Percentiles rank a stretch among this genome's conserved stretches.
phyloP scores from a whole-genome alignment of 1,140 invertebrate species.

The Drosophila lacteicornis region DNA sequence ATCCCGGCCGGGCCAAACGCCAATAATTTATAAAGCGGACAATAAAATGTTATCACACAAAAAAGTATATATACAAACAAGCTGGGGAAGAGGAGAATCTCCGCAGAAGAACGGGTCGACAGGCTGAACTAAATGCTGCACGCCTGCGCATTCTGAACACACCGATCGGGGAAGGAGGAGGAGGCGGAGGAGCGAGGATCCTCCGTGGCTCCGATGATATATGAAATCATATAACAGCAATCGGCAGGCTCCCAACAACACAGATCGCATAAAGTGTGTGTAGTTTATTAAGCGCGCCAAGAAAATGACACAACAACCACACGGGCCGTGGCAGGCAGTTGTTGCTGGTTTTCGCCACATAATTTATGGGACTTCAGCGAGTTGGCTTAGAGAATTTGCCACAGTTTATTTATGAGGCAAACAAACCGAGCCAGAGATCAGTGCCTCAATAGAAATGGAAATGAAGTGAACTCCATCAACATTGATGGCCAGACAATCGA shows the following conservation, averaged over 20 bases:
- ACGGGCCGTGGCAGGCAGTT: slow-evolving; percentile 6
- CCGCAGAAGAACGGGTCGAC: slow-evolving; percentile 39
- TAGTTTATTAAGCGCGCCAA: slow-evolving; percentile 77
- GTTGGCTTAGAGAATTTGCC: slow-evolving; percentile 79
- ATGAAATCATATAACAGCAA: slow-evolving; percentile 83
- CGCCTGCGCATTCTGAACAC: slow-evolving; percentile 81
- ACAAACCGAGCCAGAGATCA: slow-evolving; percentile 25
- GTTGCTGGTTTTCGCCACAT: slow-evolving; percentile 40
- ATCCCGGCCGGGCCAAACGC: slow-evolving; percentile 54
- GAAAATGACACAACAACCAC: slow-evolving; percentile 65
- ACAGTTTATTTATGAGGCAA: slow-evolving; percentile 70
- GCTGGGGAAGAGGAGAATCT: slow-evolving; percentile 18
- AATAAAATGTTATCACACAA: slow-evolving; percentile 83
- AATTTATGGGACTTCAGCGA: slow-evolving; percentile 77
- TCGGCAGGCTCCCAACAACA: slow-evolving; percentile 60
- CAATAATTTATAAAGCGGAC: slow-evolving; percentile 83
- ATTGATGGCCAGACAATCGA: slow-evolving; percentile 24
- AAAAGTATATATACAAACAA: slow-evolving; percentile 34
- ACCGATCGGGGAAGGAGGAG: slow-evolving; percentile 3
- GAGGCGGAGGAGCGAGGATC: slow-evolving; percentile 8
- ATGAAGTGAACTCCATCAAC: slow-evolving; percentile 57
- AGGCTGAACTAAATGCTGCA: slow-evolving; percentile 84
- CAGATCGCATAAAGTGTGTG: slow-evolving; percentile 62
- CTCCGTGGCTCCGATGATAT: slow-evolving; percentile 66
- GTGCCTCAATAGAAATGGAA: slow-evolving; percentile 56